phyloP scores from a whole-genome alignment of 2,113 vertebrate genomes.

The Bubo bubo region DNA sequence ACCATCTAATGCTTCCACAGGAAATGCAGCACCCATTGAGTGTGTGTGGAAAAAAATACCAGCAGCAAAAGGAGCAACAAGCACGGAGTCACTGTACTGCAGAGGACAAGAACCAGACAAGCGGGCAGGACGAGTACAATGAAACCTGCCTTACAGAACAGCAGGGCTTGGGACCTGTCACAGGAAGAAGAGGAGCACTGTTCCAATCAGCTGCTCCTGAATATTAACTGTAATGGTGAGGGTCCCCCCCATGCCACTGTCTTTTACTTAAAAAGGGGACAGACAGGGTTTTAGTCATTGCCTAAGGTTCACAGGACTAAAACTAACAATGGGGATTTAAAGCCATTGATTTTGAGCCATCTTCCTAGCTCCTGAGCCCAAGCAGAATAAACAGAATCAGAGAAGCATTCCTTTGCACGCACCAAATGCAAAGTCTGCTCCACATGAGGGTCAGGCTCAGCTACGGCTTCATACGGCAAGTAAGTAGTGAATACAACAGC shows the following conservation, averaged over 20 bases:
- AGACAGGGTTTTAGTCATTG: neutral
- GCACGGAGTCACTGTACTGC: accelerated
- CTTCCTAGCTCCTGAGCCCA: neutral
- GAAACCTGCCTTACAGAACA: neutral
- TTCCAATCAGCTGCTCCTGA: neutral
- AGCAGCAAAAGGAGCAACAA: neutral
- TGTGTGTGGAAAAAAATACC: neutral
- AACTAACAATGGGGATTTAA: neutral
- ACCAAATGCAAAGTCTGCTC: neutral
- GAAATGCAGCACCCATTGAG: neutral
- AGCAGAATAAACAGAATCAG: neutral
- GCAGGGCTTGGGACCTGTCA: neutral
- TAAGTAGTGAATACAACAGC: neutral
- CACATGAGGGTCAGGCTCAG: neutral
- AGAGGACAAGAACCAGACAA: neutral
- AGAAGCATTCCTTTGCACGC: neutral
- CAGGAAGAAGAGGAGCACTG: neutral
- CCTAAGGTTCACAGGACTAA: neutral
- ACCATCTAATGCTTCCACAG: neutral
- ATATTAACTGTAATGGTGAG: neutral
- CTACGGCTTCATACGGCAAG: neutral
- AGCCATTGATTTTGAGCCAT: neutral
- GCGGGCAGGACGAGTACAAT: neutral
- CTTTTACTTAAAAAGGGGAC: neutral
- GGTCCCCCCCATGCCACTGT: no score